A percentile compares a stretch with the other conserved stretches of the same genome.
phyloP scores from a whole-genome alignment of 2,888 invertebrate species.

The Nipponacmea schrenckii region DNA sequence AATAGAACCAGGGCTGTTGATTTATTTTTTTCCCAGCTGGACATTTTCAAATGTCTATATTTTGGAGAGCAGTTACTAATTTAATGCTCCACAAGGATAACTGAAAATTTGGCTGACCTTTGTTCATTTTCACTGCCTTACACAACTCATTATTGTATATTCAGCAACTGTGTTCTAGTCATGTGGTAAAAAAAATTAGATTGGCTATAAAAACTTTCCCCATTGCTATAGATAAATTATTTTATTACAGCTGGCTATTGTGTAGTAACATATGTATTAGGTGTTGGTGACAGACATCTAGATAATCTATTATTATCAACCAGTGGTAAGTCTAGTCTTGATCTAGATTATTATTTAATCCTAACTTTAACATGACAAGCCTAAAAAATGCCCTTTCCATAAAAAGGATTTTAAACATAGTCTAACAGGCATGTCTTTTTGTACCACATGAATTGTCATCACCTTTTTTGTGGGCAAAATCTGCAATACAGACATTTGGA shows the following conservation, averaged over 20 bases:
- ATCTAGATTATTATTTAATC: too few relatives aligned
- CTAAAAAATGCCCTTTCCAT: too few relatives aligned
- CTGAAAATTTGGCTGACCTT: not conserved
- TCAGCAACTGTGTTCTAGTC: not conserved
- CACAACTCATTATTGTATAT: not conserved
- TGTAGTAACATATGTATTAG: conserved; percentile 96
- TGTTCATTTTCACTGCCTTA: not conserved
- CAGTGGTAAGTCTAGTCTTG: conserved; percentile 72
- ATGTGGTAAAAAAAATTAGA: not conserved
- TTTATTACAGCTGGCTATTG: conserved; percentile 85
- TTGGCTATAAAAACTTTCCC: not conserved
- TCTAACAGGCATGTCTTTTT: too few relatives aligned
- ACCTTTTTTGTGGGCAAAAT: too few relatives aligned
- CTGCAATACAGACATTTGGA: too few relatives aligned
- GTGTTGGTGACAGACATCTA: conserved; percentile 96
- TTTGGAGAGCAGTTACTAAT: not conserved
- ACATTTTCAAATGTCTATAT: too few relatives aligned
- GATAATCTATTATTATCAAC: conserved; percentile 94
- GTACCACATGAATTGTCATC: too few relatives aligned
- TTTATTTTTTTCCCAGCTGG: too few relatives aligned
- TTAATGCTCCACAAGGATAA: not conserved
- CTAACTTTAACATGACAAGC: too few relatives aligned
- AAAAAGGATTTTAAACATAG: too few relatives aligned
- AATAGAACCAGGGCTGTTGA: too few relatives aligned
- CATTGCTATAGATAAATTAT: not conserved